phyloP scores from a whole-genome alignment of 2,888 invertebrate species.

The Pollenia griseotomentosa region DNA sequence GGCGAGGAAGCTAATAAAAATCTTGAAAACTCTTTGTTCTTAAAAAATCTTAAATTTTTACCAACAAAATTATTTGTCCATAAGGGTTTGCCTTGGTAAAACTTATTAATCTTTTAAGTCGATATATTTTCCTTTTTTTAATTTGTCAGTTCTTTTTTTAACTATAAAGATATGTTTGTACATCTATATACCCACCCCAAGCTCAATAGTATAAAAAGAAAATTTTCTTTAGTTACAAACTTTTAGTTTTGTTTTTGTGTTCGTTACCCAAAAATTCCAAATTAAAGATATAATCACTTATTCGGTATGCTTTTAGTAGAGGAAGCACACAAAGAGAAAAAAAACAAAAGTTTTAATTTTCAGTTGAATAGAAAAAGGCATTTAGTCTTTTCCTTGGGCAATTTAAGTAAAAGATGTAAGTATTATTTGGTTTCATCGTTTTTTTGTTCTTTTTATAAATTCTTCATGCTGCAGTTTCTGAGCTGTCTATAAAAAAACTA shows the following conservation, averaged over 20 bases:
- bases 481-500: constrained; percentile 55
- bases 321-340: constrained; percentile 31
- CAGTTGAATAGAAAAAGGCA: constrained; percentile 44
- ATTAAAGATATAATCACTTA: constrained; percentile 42
- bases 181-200: not conserved
- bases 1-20: constrained; percentile 12
- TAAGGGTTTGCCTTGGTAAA: constrained; percentile 14
- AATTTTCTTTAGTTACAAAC: not conserved
- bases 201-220: not conserved
- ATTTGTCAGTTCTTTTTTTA: not conserved
- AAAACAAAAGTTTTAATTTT: constrained; percentile 55
- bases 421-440: constrained; percentile 47
- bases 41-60: not conserved
- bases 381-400: constrained; percentile 60
- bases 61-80: constrained; percentile 21
- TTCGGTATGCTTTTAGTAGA: constrained; percentile 30
- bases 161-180: not conserved
- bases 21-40: not conserved
- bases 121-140: constrained; percentile 11
- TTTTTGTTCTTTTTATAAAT: constrained; percentile 3
- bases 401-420: constrained; percentile 56
- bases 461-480: constrained; percentile 38
- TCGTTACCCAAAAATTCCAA: constrained; percentile 33
- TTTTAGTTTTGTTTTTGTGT: not conserved
- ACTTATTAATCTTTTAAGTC: constrained; percentile 8